Conservation (phyloP, 2,113 vertebrate species). For the Syngnathus floridae region DNA sequence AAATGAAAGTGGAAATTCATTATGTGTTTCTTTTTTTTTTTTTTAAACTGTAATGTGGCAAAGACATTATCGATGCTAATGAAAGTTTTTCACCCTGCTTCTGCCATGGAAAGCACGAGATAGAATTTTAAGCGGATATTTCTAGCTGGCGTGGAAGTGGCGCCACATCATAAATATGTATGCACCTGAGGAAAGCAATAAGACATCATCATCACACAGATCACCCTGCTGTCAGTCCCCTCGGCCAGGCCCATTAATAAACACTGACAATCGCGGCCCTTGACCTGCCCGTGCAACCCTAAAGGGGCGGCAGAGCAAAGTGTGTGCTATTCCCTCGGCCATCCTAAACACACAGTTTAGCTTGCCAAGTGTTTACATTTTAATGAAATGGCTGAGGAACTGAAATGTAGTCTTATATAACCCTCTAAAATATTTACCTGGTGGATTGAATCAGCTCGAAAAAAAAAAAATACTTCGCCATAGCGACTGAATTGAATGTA, state of each 20-base stretch:
- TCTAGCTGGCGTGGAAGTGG: slow-evolving; percentile 50
- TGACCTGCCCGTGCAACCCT: slow-evolving; percentile 59
- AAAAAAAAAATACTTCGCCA: neutral
- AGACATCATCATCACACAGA: slow-evolving; percentile 68
- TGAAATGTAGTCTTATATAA: slow-evolving; percentile 16
- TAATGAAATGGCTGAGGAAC: slow-evolving; percentile 8
- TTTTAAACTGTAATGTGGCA: slow-evolving; percentile 22
- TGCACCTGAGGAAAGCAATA: slow-evolving; percentile 66
- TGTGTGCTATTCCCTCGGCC: slow-evolving; percentile 3
- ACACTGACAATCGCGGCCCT: slow-evolving; percentile 64
- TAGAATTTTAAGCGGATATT: slow-evolving; percentile 60
- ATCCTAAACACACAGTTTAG: slow-evolving; percentile 5
- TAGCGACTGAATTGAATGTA: neutral
- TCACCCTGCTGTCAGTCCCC: slow-evolving; percentile 57
- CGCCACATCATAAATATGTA: slow-evolving; percentile 70
- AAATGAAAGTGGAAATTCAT: slow-evolving; percentile 22
- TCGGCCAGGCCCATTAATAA: slow-evolving; percentile 66
- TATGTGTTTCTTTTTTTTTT: neutral
- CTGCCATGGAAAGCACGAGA: slow-evolving; percentile 36
- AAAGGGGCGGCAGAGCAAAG: slow-evolving; percentile 26
- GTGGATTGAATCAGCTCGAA: neutral
- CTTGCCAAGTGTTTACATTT: slow-evolving; percentile 19
- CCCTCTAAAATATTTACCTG: slow-evolving; percentile 12
- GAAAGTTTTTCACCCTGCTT: slow-evolving; percentile 28
- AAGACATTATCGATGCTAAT: slow-evolving; percentile 15